Conservation (phyloP, 1,140 invertebrate genomes). For the Brachionus rotundiformis region DNA sequence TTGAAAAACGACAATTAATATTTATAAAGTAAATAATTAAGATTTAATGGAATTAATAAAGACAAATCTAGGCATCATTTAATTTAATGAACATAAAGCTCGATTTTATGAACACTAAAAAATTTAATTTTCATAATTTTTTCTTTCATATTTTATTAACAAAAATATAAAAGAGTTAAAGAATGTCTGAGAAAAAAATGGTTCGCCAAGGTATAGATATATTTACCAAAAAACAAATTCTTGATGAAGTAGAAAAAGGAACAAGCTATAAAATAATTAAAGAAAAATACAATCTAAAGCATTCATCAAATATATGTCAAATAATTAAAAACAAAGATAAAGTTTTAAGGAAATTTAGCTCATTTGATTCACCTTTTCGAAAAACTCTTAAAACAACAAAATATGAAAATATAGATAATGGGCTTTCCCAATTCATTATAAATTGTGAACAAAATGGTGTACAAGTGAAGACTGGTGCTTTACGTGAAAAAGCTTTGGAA, state of each 20-base stretch:
- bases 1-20: too few relatives aligned
- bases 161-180: neutral
- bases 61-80: neutral
- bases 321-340: constrained; percentile 41
- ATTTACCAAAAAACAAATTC: constrained; percentile 24
- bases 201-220: neutral
- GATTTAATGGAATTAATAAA: neutral
- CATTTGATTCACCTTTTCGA: neutral
- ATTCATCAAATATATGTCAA: constrained; percentile 26
- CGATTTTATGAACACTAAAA: constrained; percentile 32
- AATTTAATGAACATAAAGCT: constrained; percentile 30
- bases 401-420: constrained; percentile 32
- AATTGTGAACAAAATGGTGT: constrained; percentile 42
- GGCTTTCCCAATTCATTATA: neutral
- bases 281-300: constrained; percentile 32
- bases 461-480: neutral
- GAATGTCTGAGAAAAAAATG: constrained; percentile 31
- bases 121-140: constrained; percentile 1
- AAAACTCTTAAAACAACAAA: constrained; percentile 11
- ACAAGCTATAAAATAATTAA: constrained; percentile 22
- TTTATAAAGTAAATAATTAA: too few relatives aligned
- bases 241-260: constrained; percentile 30
- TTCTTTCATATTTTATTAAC: neutral
- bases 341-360: constrained; percentile 3
- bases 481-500: constrained; percentile 11